Percentiles rank a stretch among this genome's conserved stretches.
phyloP scores from a whole-genome alignment of 1,140 invertebrate species.

The Drosophila watanabei region DNA sequence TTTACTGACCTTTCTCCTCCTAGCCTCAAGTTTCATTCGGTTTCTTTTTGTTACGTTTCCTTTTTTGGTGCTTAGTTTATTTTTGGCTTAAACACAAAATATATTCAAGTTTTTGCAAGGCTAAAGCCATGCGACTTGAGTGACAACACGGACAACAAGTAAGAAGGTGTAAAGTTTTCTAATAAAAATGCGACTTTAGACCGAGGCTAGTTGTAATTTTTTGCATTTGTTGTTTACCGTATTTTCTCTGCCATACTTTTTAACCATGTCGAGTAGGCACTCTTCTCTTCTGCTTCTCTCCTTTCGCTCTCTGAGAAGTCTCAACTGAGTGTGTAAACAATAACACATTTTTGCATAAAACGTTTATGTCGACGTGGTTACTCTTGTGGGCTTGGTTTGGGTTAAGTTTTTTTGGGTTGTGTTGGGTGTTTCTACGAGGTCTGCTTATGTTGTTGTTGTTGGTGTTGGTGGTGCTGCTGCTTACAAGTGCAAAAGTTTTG shows the following conservation, averaged over 20 bases:
- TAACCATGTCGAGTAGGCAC: slow-evolving; percentile 61
- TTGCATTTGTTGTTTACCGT: slow-evolving; percentile 57
- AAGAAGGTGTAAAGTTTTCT: slow-evolving; percentile 52
- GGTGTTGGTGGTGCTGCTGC: slow-evolving; percentile 35
- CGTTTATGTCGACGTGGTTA: slow-evolving; percentile 51
- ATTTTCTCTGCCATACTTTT: slow-evolving; percentile 42
- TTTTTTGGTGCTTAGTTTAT: slow-evolving; percentile 5
- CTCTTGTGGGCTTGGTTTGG: slow-evolving; percentile 19
- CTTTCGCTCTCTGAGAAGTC: slow-evolving; percentile 5
- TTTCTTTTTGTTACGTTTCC: neutral
- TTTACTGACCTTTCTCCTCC: slow-evolving; percentile 31
- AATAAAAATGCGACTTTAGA: slow-evolving; percentile 58
- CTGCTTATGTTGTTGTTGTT: slow-evolving; percentile 2
- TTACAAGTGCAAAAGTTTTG: slow-evolving; percentile 77
- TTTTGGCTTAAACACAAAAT: slow-evolving; percentile 7
- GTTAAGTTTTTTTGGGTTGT: slow-evolving; percentile 27
- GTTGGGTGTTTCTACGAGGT: neutral
- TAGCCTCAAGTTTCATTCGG: neutral
- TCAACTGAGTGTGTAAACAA: slow-evolving; percentile 64
- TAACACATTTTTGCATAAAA: slow-evolving; percentile 77
- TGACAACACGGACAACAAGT: slow-evolving; percentile 5
- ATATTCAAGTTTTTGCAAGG: slow-evolving; percentile 11
- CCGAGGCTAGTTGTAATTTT: slow-evolving; percentile 60
- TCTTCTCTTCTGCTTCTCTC: neutral
- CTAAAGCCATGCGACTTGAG: slow-evolving; percentile 16